Conservation (phyloP, 2,113 vertebrate genomes). For the Telmatochromis sp. region DNA sequence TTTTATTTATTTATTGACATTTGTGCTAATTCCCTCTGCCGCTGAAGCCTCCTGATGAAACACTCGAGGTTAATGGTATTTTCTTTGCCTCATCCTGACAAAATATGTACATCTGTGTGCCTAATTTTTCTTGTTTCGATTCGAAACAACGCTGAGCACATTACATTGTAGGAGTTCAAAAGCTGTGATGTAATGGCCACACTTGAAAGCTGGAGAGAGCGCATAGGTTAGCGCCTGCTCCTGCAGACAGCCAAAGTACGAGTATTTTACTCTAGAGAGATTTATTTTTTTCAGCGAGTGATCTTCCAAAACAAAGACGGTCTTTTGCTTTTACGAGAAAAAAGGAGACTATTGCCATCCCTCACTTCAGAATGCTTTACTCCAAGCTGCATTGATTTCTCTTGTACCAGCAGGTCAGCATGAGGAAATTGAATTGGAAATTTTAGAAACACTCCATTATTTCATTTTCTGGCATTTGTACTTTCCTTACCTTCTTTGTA, state of each 20-base stretch:
- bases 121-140: background rate
- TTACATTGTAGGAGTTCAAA: background rate
- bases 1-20: background rate
- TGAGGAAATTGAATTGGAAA: constrained; percentile 73
- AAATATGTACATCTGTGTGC: background rate
- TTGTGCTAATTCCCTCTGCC: background rate
- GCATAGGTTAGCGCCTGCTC: background rate
- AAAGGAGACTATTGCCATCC: constrained; percentile 13
- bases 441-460: constrained; percentile 65
- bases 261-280: constrained; percentile 15
- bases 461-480: constrained; percentile 56
- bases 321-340: constrained; percentile 18
- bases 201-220: background rate
- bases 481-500: background rate
- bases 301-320: constrained; percentile 28
- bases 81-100: background rate
- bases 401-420: constrained; percentile 63
- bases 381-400: constrained; percentile 64
- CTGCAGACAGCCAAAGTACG: constrained; percentile 1
- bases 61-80: background rate
- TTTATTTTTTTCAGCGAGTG: constrained; percentile 14
- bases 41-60: background rate
- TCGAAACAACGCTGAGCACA: background rate
- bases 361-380: constrained; percentile 44
- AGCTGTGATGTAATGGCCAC: background rate